Evolutionary conservation across 2,113 vertebrate genomes (phyloP).

Genomic region (Mastomys coucha): DNA sequence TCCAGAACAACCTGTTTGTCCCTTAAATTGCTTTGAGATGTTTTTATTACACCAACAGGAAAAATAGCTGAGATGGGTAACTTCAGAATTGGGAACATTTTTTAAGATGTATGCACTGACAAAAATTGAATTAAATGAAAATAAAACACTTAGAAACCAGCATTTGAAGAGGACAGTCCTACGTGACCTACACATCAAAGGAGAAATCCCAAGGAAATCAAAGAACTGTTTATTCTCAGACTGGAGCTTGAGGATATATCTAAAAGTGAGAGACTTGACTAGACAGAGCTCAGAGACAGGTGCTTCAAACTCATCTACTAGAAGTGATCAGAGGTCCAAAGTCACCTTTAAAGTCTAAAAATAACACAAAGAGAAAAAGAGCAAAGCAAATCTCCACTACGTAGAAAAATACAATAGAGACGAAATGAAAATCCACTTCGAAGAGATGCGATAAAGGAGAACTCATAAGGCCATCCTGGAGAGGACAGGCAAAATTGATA

Average conservation of each 20-base stretch:
- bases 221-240: not conserved
- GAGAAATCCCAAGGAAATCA: conserved; percentile 19
- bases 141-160: not conserved
- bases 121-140: conserved; percentile 11
- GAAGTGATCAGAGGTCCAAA: not conserved
- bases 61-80: not conserved
- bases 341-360: not conserved
- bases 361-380: not conserved
- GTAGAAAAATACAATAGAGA: not conserved
- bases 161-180: not conserved
- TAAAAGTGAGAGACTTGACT: not conserved
- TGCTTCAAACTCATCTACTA: not conserved
- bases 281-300: not conserved
- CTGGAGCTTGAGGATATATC: not conserved
- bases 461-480: not conserved
- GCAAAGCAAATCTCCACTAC: conserved; percentile 2
- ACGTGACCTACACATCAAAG: not conserved
- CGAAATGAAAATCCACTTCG: not conserved
- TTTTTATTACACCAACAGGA: not conserved
- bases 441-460: conserved; percentile 18
- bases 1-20: no score
- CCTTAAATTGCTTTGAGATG: no score
- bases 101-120: not conserved
- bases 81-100: conserved; percentile 17
- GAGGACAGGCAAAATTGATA: not conserved